Conservation (phyloP, 2,113 vertebrate genomes). For the Lasiurus cinereus region DNA sequence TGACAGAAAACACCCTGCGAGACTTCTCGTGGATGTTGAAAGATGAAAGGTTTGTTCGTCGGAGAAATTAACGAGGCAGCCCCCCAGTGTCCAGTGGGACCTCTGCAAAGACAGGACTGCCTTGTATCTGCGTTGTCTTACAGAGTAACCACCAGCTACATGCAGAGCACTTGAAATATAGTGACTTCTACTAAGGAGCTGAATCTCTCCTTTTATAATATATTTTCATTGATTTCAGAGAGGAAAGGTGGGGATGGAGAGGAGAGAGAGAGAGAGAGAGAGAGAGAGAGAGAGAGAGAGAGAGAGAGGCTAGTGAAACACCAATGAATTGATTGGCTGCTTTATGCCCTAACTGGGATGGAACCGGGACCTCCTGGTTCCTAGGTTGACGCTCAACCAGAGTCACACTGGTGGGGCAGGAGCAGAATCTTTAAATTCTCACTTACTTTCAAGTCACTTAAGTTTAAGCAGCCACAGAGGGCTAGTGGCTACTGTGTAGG, state of each 20-base stretch:
- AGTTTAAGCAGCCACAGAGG: background rate
- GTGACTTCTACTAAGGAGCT: background rate
- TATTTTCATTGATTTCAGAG: no score
- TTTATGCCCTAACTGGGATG: no score
- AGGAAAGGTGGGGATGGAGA: no score
- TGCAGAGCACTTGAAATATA: background rate
- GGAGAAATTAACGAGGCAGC: background rate
- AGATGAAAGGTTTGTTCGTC: background rate
- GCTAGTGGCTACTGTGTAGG: background rate
- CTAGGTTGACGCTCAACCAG: no score
- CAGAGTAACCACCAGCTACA: accelerated
- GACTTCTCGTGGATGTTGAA: background rate
- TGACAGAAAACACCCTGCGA: background rate
- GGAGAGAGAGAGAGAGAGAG: no score
- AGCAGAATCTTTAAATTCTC: background rate
- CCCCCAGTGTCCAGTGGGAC: background rate
- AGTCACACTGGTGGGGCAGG: no score
- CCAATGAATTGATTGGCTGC: no score
- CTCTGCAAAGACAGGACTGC: accelerated
- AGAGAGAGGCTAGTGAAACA: no score
- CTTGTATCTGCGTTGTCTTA: no score
- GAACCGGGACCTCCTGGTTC: no score
- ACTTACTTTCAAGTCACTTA: background rate
- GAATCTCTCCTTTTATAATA: background rate
- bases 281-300: no score